Percentiles rank a stretch among this genome's conserved stretches.
Evolutionary conservation across 2,797 vertebrate genomes (phyloP).

Genomic region (Myotis daubentonii): DNA sequence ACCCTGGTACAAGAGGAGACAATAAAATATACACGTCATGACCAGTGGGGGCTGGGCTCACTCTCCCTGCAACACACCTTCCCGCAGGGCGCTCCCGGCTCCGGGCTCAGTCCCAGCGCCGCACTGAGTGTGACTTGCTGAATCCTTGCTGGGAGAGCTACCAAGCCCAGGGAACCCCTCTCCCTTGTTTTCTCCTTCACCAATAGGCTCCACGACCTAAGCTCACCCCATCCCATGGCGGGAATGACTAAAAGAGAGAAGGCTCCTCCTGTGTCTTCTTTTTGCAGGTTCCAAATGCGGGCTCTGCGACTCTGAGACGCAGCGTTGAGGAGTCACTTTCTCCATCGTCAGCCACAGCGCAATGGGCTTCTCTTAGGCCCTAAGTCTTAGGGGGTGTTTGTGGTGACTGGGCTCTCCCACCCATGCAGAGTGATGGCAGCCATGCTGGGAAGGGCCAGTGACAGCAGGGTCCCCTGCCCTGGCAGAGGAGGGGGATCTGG

Average conservation of each 20-base stretch:
- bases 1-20: not conserved
- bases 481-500: not conserved
- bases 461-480: not conserved
- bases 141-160: not conserved
- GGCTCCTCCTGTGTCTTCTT: no score
- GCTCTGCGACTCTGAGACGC: not conserved
- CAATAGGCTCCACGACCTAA: not conserved
- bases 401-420: not conserved
- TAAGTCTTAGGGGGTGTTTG: not conserved
- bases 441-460: not conserved
- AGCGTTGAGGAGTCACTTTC: not conserved
- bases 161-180: not conserved
- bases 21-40: not conserved
- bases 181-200: not conserved
- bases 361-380: not conserved
- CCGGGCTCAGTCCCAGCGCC: fast-evolving
- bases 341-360: not conserved
- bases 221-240: not conserved
- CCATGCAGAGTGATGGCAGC: not conserved
- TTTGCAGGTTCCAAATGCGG: not conserved
- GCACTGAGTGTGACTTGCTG: not conserved
- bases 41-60: not conserved
- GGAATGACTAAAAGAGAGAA: fast-evolving
- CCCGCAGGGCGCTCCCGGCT: not conserved
- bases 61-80: not conserved